These are phyloP conservation scores for Hoplostethus atlanticus DNA, from an alignment of 2,797 vertebrate species.

Conservation along the genomic window DNA sequence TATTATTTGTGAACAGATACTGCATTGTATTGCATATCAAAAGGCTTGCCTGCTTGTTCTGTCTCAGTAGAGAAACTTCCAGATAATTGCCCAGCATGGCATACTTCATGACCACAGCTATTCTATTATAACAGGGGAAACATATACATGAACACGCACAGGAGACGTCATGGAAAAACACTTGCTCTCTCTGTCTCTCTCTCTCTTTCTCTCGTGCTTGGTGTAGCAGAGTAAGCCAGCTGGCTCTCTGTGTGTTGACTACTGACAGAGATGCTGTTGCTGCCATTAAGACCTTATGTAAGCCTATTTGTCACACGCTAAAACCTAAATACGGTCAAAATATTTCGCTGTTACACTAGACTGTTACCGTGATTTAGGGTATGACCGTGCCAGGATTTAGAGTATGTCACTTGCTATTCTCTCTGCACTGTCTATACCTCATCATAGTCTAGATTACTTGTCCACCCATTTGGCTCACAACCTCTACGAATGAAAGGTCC, in stretches of 20 bases:
- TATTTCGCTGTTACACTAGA: background rate
- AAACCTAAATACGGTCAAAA: constrained; percentile 23
- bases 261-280: constrained; percentile 15
- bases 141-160: constrained; percentile 6
- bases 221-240: constrained; percentile 22
- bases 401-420: no score
- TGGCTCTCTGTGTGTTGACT: constrained; percentile 10
- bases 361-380: background rate
- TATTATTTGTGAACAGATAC: no score
- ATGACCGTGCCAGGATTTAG: background rate
- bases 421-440: no score
- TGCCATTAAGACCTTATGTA: constrained; percentile 7
- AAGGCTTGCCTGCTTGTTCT: background rate
- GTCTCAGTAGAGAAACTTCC: background rate
- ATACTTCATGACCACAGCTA: background rate
- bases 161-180: constrained; percentile 63
- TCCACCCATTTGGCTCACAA: no score
- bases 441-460: no score
- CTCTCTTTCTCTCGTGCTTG: background rate
- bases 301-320: background rate
- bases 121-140: constrained; percentile 35
- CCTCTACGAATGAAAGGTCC: no score
- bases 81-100: background rate
- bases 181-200: constrained; percentile 4
- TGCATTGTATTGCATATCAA: background rate